Evolutionary conservation across 1,140 invertebrate species (phyloP), one percentile per base, ranked within the genome.

Genomic region (Drosophila gunungcola): DNA sequence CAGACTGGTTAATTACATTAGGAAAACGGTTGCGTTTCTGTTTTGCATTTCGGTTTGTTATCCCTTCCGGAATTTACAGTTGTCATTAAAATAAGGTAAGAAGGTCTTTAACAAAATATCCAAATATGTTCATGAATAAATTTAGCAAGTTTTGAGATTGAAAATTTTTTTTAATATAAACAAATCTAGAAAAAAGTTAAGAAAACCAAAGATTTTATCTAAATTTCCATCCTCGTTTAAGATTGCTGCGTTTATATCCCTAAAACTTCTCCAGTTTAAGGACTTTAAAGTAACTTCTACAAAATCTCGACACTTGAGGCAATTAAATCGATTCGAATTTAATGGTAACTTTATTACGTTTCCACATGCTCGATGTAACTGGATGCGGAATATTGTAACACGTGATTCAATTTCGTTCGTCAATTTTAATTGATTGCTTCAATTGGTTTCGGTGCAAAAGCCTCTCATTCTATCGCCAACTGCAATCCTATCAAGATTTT

Each of bases 401-500:
- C 83, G 84, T 86, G 83, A 88, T 86, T 86, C 83, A 89, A 88
- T 89, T 88, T 89, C 80, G 57, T 67, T 82, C 46, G 73, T 89
- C 84, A 73, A 88, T 89, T 88, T 88, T 88, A 88, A 88, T 88
- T 89, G 83, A 86, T 86, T 86, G 83, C 79, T 63, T 88, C 75
- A 83, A 82, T 88, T 57, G 83, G 56, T 64, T 86, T 81, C 54
- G 52, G 60, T 36, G 41, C 39, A 32, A 38, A 68, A 53, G 34
- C 56, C 55, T 73, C 51, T 12, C 38, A 21, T 52, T 52, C 45
- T 27, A 27, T 27, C 27, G 4, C 6, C 53, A 63, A 49, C 16
- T 16, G 34, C 52, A 49, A 42, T 29, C 45, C 62, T 9, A 51
- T 36, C 45, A 39, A 52, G 73, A 69, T 52, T 77, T 77, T 73